Conservation (phyloP, 2,113 vertebrate species). For the Bufo bufo region DNA sequence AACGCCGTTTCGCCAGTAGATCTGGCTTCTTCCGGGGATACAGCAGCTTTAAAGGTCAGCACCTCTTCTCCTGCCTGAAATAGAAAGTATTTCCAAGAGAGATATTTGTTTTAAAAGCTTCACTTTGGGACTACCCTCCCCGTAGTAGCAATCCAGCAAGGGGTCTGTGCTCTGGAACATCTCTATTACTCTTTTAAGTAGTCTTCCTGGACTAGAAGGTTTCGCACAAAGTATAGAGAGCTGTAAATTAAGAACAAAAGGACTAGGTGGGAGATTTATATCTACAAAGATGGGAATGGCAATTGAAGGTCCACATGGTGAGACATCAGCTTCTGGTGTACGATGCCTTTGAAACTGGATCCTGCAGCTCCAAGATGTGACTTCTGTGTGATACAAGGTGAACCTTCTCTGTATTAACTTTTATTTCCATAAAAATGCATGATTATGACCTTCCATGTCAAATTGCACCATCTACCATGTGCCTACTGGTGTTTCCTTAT, state of each 20-base stretch:
- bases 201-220: background rate
- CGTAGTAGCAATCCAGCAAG: background rate
- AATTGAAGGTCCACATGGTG: background rate
- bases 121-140: background rate
- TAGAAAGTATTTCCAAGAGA: constrained; percentile 18
- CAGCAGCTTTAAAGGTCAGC: constrained; percentile 30
- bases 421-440: background rate
- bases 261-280: background rate
- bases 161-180: background rate
- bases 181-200: background rate
- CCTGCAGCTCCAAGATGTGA: background rate
- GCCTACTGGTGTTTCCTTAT: background rate
- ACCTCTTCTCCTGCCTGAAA: background rate
- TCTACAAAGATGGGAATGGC: background rate
- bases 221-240: background rate
- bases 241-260: background rate
- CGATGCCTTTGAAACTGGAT: background rate
- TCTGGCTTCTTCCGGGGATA: too few relatives aligned
- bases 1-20: too few relatives aligned
- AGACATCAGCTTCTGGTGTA: background rate
- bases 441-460: background rate
- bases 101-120: constrained; percentile 22
- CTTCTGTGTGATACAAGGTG: background rate
- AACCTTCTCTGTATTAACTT: background rate
- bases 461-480: too few relatives aligned